A percentile compares a stretch with the other conserved stretches of the same genome.
phyloP scores from a whole-genome alignment of 2,888 invertebrate genomes.

The Heliconius cydno region DNA sequence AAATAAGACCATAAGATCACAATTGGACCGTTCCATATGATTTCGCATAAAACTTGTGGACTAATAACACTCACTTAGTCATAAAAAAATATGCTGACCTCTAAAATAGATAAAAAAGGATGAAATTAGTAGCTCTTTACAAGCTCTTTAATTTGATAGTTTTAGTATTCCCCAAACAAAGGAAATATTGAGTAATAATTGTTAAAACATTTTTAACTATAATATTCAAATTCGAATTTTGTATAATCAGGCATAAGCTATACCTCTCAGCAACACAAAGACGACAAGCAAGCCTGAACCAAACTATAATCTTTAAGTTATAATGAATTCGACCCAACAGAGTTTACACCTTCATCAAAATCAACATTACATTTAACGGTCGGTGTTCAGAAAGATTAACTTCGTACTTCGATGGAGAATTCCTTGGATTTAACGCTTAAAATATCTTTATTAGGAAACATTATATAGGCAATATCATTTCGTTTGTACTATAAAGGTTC shows the following conservation, averaged over 20 bases:
- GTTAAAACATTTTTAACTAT: neutral
- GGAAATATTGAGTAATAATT: neutral
- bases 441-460: slow-evolving; percentile 30
- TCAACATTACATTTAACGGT: slow-evolving; percentile 18
- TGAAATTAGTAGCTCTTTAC: neutral
- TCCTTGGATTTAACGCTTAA: slow-evolving; percentile 6
- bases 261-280: neutral
- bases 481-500: slow-evolving; percentile 30
- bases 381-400: neutral
- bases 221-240: neutral
- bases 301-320: slow-evolving; percentile 2
- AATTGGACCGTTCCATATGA: too few relatives aligned
- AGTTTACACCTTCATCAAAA: slow-evolving; percentile 2
- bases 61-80: too few relatives aligned
- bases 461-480: slow-evolving; percentile 27
- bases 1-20: too few relatives aligned
- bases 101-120: neutral
- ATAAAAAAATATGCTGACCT: too few relatives aligned
- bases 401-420: slow-evolving; percentile 27
- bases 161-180: neutral
- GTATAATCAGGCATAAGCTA: neutral
- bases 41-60: too few relatives aligned
- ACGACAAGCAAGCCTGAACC: neutral
- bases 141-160: neutral
- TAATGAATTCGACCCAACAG: slow-evolving; percentile 18